These are phyloP conservation scores for Chymomyza costata DNA, from an alignment of 1,140 invertebrate genomes.

Conservation along the genomic window DNA sequence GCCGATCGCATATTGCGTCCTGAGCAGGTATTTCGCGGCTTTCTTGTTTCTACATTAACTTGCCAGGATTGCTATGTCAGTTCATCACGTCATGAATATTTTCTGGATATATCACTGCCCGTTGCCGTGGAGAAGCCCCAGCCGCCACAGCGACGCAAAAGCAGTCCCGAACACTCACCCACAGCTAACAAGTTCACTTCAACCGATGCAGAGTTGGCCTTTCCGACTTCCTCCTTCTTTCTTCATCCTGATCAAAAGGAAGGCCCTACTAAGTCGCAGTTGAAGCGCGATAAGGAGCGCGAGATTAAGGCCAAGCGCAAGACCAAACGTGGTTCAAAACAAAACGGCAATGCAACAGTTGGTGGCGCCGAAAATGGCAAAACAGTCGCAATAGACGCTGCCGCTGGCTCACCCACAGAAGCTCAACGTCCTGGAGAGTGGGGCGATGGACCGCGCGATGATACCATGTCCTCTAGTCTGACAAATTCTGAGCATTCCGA, in stretches of 20 bases:
- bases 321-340: constrained; percentile 50
- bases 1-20: constrained; percentile 86
- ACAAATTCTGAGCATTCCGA: constrained; percentile 81
- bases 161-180: constrained; percentile 66
- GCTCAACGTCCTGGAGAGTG: constrained; percentile 20
- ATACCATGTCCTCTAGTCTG: constrained; percentile 41
- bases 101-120: constrained; percentile 95
- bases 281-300: constrained; percentile 81
- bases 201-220: constrained; percentile 13
- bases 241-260: constrained; percentile 39
- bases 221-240: constrained; percentile 43
- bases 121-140: constrained; percentile 85
- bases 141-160: constrained; percentile 77
- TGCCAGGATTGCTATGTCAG: constrained; percentile 92
- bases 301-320: constrained; percentile 77
- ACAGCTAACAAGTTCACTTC: constrained; percentile 35
- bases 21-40: constrained; percentile 92
- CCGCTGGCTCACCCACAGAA: constrained; percentile 13
- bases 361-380: constrained; percentile 16
- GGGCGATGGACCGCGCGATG: constrained; percentile 35
- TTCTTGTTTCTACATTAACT: constrained; percentile 90
- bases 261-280: constrained; percentile 80
- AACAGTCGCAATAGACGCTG: constrained; percentile 5
- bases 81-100: constrained; percentile 92
- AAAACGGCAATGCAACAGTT: constrained; percentile 61